phyloP scores from a whole-genome alignment of 2,888 invertebrate species.

The Automeris io region DNA sequence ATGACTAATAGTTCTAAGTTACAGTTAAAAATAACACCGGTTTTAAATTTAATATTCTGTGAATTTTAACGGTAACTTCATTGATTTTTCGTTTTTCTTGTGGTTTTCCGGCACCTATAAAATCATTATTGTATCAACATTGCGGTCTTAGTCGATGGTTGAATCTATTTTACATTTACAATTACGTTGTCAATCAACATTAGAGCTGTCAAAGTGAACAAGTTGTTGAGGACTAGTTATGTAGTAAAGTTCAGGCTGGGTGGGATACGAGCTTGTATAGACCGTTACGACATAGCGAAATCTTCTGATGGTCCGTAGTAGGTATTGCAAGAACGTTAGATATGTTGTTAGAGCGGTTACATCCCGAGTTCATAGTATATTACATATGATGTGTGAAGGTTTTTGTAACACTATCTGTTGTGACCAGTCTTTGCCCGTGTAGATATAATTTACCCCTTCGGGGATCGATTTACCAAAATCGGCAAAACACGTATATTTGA shows the following conservation, averaged over 20 bases:
- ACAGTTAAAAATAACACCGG: slow-evolving; percentile 1
- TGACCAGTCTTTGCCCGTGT: no score
- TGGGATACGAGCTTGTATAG: slow-evolving; percentile 29
- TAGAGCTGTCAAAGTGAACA: slow-evolving; percentile 33
- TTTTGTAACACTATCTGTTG: neutral
- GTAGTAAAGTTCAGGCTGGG: slow-evolving; percentile 32
- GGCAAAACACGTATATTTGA: no score
- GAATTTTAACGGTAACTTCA: slow-evolving; percentile 4
- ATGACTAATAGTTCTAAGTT: no score
- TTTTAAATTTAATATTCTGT: slow-evolving; percentile 4
- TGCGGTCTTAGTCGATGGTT: slow-evolving; percentile 30
- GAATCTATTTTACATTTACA: slow-evolving; percentile 43
- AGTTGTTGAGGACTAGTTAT: slow-evolving; percentile 42
- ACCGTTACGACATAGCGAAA: slow-evolving; percentile 55
- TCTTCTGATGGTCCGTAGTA: slow-evolving; percentile 52
- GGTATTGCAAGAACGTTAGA: slow-evolving; percentile 66
- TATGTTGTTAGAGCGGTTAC: slow-evolving; percentile 32
- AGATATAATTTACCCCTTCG: no score
- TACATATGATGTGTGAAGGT: neutral
- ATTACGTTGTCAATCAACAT: slow-evolving; percentile 55
- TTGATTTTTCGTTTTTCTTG: slow-evolving; percentile 7
- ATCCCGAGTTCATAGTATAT: neutral
- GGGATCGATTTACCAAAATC: no score
- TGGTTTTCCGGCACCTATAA: slow-evolving; percentile 7
- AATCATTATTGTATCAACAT: slow-evolving; percentile 21